Evolutionary conservation across 2,797 vertebrate species (phyloP).

Genomic region (Eupleurogrammus muticus): DNA sequence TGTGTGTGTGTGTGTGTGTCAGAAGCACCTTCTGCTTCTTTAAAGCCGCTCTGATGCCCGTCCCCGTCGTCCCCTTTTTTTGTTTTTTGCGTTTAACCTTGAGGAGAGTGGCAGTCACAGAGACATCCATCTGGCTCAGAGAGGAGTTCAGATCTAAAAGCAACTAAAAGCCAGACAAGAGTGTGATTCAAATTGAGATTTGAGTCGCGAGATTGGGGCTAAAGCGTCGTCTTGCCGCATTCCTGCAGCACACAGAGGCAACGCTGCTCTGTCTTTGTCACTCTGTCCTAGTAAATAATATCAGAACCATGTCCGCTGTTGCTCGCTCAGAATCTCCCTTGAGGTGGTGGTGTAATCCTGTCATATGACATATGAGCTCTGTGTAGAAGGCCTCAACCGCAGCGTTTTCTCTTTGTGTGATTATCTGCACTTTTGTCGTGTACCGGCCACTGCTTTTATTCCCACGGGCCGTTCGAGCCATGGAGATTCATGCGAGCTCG

Average conservation of each 20-base stretch:
- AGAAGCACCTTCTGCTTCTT: background rate
- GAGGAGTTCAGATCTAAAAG: slow-evolving; percentile 55
- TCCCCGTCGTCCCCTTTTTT: slow-evolving; percentile 38
- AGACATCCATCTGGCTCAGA: slow-evolving; percentile 66
- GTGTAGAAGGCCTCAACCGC: slow-evolving; percentile 54
- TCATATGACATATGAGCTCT: slow-evolving; percentile 61
- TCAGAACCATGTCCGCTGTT: slow-evolving; percentile 46
- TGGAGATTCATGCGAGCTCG: slow-evolving; percentile 44
- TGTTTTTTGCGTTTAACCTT: slow-evolving; percentile 68
- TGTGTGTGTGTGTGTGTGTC: slow-evolving; percentile 7
- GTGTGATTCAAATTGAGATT: too few species aligned
- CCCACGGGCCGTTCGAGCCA: slow-evolving; percentile 62
- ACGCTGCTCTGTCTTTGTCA: slow-evolving; percentile 38
- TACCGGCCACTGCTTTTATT: slow-evolving; percentile 62
- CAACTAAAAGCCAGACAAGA: background rate
- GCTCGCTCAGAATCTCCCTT: slow-evolving; percentile 57
- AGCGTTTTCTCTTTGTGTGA: slow-evolving; percentile 67
- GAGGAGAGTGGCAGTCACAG: slow-evolving; percentile 53
- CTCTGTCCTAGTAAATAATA: slow-evolving; percentile 30
- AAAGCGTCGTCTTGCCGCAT: background rate
- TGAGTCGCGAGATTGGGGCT: background rate
- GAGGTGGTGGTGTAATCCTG: slow-evolving; percentile 66
- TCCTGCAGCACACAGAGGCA: background rate
- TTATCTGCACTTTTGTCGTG: slow-evolving; percentile 71
- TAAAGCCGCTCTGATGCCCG: slow-evolving; percentile 28